These are phyloP conservation scores for Drosophila pullipes DNA, from an alignment of 2,888 invertebrate genomes.

Conservation along the genomic window DNA sequence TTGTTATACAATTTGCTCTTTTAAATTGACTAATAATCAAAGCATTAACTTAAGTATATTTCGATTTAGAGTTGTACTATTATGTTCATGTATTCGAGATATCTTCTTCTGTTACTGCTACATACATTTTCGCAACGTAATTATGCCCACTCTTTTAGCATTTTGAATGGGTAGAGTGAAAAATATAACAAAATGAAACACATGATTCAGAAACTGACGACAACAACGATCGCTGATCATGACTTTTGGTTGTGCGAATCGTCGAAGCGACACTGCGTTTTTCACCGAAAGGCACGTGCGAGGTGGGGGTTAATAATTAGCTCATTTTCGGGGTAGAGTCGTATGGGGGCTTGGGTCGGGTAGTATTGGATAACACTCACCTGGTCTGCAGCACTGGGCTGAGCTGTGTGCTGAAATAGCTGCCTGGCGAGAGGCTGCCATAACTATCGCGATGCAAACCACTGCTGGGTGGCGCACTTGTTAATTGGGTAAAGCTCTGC, in stretches of 20 bases:
- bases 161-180: background rate
- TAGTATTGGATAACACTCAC: slow-evolving; percentile 71
- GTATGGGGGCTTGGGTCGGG: background rate
- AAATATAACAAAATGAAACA: slow-evolving; percentile 8
- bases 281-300: slow-evolving; percentile 73
- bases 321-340: slow-evolving; percentile 38
- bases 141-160: background rate
- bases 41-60: background rate
- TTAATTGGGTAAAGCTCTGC: slow-evolving; percentile 85
- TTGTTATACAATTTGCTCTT: background rate
- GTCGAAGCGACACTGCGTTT: slow-evolving; percentile 56
- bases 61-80: background rate
- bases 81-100: background rate
- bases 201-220: slow-evolving; percentile 67
- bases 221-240: slow-evolving; percentile 62
- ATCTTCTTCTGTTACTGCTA: background rate
- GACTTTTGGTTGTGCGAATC: slow-evolving; percentile 73
- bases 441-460: slow-evolving; percentile 79
- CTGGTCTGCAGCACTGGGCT: slow-evolving; percentile 81
- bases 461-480: slow-evolving; percentile 73
- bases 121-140: background rate
- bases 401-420: slow-evolving; percentile 78
- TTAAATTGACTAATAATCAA: background rate
- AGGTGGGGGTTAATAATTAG: slow-evolving; percentile 58
- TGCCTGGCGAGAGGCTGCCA: slow-evolving; percentile 79